phyloP scores from a whole-genome alignment of 2,797 vertebrate genomes.

The Borostomias antarcticus region DNA sequence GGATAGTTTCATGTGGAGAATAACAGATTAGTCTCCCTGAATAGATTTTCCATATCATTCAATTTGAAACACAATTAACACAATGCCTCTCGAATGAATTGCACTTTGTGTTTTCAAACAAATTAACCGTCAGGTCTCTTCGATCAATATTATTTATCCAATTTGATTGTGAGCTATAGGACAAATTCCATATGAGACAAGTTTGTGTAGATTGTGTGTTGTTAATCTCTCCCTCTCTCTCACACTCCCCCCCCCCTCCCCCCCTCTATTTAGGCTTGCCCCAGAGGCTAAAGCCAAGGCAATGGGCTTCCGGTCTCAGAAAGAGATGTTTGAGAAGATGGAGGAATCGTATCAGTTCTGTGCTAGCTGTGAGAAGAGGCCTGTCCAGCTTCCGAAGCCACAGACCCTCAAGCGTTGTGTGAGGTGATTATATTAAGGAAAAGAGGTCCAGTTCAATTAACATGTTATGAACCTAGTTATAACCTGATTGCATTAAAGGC shows the following conservation, averaged over 20 bases:
- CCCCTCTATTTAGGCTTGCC: constrained; percentile 66
- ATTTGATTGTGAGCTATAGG: no score
- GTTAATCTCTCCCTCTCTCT: not conserved
- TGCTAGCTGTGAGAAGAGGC: constrained; percentile 79
- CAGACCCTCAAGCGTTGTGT: constrained; percentile 85
- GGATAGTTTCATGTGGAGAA: no score
- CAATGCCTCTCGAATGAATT: no score
- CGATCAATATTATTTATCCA: no score
- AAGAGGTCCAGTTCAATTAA: not conserved
- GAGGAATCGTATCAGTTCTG: constrained; percentile 92
- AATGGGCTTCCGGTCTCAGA: constrained; percentile 78
- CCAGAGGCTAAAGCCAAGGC: constrained; percentile 63
- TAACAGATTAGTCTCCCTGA: not conserved
- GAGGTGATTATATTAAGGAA: constrained; percentile 70
- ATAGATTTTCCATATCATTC: not conserved
- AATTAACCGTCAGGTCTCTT: not conserved
- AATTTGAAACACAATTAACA: not conserved
- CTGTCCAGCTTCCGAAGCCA: constrained; percentile 69
- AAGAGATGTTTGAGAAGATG: constrained; percentile 95
- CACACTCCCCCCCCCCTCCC: not conserved
- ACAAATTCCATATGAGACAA: no score
- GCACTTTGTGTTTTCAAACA: no score
- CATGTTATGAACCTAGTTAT: not conserved
- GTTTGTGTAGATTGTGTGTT: no score
- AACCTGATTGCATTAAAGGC: not conserved